These are phyloP conservation scores for Formica aserva DNA, from an alignment of 2,888 invertebrate genomes.

Conservation along the genomic window DNA sequence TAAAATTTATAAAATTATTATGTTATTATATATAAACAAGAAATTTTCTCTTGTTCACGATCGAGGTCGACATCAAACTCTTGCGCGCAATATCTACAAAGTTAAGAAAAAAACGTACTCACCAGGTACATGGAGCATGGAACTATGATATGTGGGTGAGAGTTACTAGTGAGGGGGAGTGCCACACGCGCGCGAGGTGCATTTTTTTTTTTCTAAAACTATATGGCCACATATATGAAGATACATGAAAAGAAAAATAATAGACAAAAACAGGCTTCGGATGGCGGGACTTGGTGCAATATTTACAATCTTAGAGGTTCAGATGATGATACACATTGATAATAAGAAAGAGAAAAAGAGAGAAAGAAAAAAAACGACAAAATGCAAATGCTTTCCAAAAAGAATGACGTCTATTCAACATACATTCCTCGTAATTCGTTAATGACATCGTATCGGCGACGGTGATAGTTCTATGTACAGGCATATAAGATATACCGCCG, in stretches of 20 bases:
- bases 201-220: constrained; percentile 77
- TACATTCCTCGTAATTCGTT: constrained; percentile 72
- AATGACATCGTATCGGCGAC: constrained; percentile 64
- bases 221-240: constrained; percentile 62
- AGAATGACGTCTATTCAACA: constrained; percentile 82
- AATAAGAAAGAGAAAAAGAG: constrained; percentile 61
- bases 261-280: constrained; percentile 60
- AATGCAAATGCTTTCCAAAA: constrained; percentile 80
- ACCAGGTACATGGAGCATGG: constrained; percentile 79
- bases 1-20: not conserved
- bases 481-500: constrained; percentile 7
- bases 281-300: constrained; percentile 64
- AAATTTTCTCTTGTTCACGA: not conserved
- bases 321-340: constrained; percentile 18
- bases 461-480: constrained; percentile 61
- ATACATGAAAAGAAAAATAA: constrained; percentile 54
- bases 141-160: constrained; percentile 79
- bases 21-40: not conserved
- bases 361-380: constrained; percentile 78
- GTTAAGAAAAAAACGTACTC: constrained; percentile 82
- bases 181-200: constrained; percentile 78
- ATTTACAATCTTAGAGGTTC: constrained; percentile 67
- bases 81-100: constrained; percentile 57
- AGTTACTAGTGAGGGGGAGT: constrained; percentile 77
- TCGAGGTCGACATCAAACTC: constrained; percentile 50